Percentiles rank a stretch among this genome's conserved stretches.
These are phyloP conservation scores for Nannobrachium achirus DNA, from an alignment of 2,113 vertebrate species.

Conservation along the genomic window DNA sequence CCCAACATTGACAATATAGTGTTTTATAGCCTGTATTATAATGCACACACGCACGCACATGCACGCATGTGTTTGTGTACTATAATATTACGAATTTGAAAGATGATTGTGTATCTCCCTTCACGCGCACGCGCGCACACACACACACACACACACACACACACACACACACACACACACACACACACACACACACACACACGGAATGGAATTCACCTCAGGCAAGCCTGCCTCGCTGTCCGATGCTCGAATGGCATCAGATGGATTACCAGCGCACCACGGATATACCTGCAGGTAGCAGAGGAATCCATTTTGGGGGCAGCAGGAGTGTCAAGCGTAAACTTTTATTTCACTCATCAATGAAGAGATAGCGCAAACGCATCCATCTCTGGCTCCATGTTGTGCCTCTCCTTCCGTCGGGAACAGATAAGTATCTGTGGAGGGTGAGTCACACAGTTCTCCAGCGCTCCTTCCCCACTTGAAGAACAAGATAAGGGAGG, in stretches of 20 bases:
- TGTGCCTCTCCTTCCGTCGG: conserved; percentile 6
- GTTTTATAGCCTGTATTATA: neutral
- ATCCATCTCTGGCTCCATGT: conserved; percentile 40
- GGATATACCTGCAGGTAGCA: conserved; percentile 61
- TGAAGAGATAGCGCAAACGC: conserved; percentile 38
- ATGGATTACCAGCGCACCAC: conserved; percentile 54
- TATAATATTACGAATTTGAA: too few species aligned
- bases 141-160: conserved; percentile 9
- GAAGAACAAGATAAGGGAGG: conserved; percentile 31
- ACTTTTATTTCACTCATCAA: conserved; percentile 64
- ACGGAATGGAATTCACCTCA: conserved; percentile 38
- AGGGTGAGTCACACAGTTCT: conserved; percentile 42
- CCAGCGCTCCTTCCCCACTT: conserved; percentile 13
- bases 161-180: conserved; percentile 16
- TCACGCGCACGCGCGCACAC: conserved; percentile 1
- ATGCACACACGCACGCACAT: conserved; percentile 5
- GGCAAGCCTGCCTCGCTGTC: conserved; percentile 48
- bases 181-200: neutral
- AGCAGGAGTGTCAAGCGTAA: conserved; percentile 44
- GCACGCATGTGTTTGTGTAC: too few species aligned
- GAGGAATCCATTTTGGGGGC: conserved; percentile 53
- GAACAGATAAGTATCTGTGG: conserved; percentile 50
- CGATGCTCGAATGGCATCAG: conserved; percentile 46
- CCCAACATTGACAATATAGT: too few species aligned
- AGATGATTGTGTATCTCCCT: too few species aligned